phyloP scores from a whole-genome alignment of 2,888 invertebrate species.

The Ophraella communa region DNA sequence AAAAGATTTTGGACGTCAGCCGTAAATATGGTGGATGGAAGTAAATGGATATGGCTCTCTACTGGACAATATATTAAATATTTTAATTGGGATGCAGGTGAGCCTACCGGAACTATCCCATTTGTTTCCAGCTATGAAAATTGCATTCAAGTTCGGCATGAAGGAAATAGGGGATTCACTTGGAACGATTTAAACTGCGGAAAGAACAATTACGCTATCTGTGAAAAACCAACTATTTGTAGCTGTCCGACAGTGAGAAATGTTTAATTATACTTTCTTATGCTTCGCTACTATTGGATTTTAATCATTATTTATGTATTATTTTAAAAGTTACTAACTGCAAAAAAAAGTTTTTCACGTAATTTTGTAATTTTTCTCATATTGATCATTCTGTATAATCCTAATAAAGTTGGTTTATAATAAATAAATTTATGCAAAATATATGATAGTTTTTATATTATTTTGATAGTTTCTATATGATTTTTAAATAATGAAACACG shows the following conservation, averaged over 20 bases:
- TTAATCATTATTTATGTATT: not conserved
- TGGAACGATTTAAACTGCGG: conserved; percentile 29
- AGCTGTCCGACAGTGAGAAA: not conserved
- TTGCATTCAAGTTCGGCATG: conserved; percentile 27
- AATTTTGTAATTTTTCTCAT: too few relatives aligned
- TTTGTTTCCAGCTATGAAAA: conserved; percentile 18
- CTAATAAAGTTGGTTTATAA: too few relatives aligned
- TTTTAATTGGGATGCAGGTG: conserved; percentile 25
- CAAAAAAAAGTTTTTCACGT: too few relatives aligned
- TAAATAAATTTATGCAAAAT: too few relatives aligned
- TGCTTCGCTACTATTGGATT: not conserved
- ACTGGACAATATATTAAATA: conserved; percentile 24
- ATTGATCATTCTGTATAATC: too few relatives aligned
- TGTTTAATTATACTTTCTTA: not conserved
- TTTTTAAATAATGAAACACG: too few relatives aligned
- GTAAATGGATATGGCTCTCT: conserved; percentile 25
- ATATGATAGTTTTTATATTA: too few relatives aligned
- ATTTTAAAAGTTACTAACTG: not conserved
- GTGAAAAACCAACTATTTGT: conserved; percentile 19
- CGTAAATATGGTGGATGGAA: conserved; percentile 17
- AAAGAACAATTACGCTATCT: conserved; percentile 14
- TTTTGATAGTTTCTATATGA: too few relatives aligned
- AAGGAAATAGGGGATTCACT: conserved; percentile 24
- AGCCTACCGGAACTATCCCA: conserved; percentile 25
- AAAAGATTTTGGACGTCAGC: conserved; percentile 26